These are phyloP conservation scores for Nematostella vectensis DNA, from an alignment of 92 coral and sea anemone genomes.

Conservation along the genomic window DNA sequence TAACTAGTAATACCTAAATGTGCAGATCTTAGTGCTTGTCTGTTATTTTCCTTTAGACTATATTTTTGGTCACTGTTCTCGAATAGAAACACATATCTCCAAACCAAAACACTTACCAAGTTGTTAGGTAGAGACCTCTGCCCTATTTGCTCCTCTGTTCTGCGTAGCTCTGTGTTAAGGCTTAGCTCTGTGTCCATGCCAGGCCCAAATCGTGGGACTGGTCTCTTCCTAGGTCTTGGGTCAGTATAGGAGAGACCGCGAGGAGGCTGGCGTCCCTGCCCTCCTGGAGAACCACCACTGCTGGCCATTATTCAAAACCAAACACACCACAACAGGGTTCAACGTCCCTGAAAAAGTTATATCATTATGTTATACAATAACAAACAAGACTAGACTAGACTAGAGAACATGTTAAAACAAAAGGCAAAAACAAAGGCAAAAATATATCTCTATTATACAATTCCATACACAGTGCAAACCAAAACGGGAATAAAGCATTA, in stretches of 20 bases:
- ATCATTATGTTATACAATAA: constrained; percentile 2
- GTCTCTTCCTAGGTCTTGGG: constrained; percentile 76
- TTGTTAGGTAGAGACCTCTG: constrained; percentile 84
- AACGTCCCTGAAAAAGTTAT: constrained; percentile 24
- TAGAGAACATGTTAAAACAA: too few species aligned
- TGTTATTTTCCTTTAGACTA: too few species aligned
- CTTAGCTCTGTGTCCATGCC: constrained; percentile 89
- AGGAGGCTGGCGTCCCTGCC: constrained; percentile 37
- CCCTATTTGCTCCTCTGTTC: constrained; percentile 62
- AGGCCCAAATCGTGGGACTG: constrained; percentile 67
- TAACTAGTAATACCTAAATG: too few species aligned
- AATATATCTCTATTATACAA: too few species aligned
- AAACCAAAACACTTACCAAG: constrained; percentile 75
- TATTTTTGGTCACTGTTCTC: too few species aligned
- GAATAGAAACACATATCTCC: too few species aligned
- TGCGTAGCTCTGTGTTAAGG: constrained; percentile 72
- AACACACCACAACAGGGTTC: constrained; percentile 15
- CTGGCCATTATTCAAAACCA: constrained; percentile 79
- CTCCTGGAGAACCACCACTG: constrained; percentile 72
- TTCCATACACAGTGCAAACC: too few species aligned
- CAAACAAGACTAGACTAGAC: not conserved
- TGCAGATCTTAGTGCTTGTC: too few species aligned
- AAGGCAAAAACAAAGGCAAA: too few species aligned
- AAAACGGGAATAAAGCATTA: too few species aligned
- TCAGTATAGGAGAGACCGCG: constrained; percentile 50